Evolutionary conservation across 2,888 invertebrate species (phyloP), one percentile per base, ranked within the genome.

Genomic region (Cerceris rybyensis): DNA sequence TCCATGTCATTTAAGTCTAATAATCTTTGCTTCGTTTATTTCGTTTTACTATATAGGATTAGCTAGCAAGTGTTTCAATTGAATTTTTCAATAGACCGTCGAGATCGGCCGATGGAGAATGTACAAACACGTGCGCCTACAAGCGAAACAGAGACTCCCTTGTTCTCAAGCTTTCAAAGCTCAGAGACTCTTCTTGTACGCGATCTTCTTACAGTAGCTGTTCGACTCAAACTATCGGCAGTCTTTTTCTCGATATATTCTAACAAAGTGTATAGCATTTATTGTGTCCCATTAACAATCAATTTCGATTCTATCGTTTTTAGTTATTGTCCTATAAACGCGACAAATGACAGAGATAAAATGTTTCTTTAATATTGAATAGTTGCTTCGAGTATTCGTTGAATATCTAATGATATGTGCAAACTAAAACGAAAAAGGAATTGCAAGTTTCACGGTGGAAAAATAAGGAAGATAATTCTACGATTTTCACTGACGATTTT

Each of bases 101-200:
- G 66, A 70, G 73, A 64, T 64, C 61, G 65, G 28, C 49, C 50
- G 78, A 67, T 73, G 61, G 28, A 46, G 41, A 64, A 54, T 54
- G 55, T 57, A 75, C 69, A 79, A 66, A 81, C 83, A 82, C 83
- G 68, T 72, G 78, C 68, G 75, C 78, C 50, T 84, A 87, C 83
- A 87, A 83, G 84, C 74, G 84, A 85, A 89, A 89, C 89, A 90
- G 88, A 86, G 86, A 77, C 78, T 80, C 83, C 84, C 87, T 89
- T 89, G 90, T 89, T 85, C 87, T 82, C 66, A 63, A 72, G 74
- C 78, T 78, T 80, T 75, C 72, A 74, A 78, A 66, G 69, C 70
- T 69, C 52, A 41, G 57, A 43, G 11, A 61, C 58, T 69, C 54
- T 58, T 71, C 68, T 65, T 75, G 69, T 67, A 69, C 72, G 41